These are phyloP conservation scores for Muntiacus muntjak DNA, from an alignment of 2,113 vertebrate genomes.

Conservation along the genomic window DNA sequence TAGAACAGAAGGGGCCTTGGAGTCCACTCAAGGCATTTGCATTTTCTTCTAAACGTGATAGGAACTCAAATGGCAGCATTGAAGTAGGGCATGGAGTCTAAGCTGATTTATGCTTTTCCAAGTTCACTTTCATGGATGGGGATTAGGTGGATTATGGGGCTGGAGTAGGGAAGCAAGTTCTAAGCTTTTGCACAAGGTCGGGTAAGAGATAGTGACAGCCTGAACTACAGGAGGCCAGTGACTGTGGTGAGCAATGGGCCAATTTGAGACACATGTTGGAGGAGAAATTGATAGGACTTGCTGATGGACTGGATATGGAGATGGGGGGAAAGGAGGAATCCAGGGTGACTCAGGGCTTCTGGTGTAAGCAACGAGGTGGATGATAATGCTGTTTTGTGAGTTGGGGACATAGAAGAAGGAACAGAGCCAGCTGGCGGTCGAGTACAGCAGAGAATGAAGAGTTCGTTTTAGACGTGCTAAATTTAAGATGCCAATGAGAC, in stretches of 20 bases:
- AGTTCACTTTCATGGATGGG: neutral
- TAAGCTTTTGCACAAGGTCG: neutral
- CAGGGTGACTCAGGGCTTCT: constrained; percentile 48
- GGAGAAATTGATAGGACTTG: neutral
- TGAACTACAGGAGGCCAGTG: neutral
- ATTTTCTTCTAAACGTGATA: neutral
- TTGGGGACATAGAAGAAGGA: constrained; percentile 20
- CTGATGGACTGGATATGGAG: neutral
- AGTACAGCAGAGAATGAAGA: constrained; percentile 37
- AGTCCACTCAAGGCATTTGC: neutral
- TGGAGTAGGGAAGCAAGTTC: neutral
- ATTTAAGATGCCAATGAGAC: constrained; percentile 39
- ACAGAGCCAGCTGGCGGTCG: constrained; percentile 36
- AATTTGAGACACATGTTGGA: neutral
- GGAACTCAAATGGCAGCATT: neutral
- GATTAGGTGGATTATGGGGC: neutral
- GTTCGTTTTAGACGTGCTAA: constrained; percentile 54
- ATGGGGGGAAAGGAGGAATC: neutral
- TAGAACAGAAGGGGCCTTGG: neutral
- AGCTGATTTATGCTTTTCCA: neutral
- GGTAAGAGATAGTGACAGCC: neutral
- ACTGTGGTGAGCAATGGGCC: neutral
- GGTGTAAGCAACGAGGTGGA: neutral
- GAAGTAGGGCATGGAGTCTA: neutral
- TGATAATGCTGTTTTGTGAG: constrained; percentile 41